Percentiles rank a stretch among this genome's conserved stretches.
Conservation (phyloP, 2,888 invertebrate genomes). For the Girardia tigrina region DNA sequence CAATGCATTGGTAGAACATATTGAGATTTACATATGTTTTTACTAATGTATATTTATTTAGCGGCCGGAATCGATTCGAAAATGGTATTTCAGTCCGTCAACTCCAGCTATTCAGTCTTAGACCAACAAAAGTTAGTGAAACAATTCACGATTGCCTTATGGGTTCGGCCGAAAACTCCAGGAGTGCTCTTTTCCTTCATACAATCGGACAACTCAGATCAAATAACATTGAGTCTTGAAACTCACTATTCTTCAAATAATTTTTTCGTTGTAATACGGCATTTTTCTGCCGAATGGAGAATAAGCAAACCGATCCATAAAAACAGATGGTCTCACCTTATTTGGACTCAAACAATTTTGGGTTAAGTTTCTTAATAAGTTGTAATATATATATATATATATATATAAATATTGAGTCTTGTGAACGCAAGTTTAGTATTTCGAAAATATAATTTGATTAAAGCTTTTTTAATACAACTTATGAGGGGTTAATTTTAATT, state of each 20-base stretch:
- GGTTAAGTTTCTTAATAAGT: neutral
- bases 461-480: too few species aligned
- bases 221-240: neutral
- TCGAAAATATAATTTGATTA: too few species aligned
- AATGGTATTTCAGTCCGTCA: slow-evolving; percentile 25
- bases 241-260: neutral
- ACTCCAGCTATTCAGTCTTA: slow-evolving; percentile 28
- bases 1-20: slow-evolving; percentile 46
- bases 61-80: slow-evolving; percentile 33
- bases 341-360: slow-evolving; percentile 21
- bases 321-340: slow-evolving; percentile 26
- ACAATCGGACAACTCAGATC: neutral
- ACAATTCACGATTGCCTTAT: slow-evolving; percentile 28
- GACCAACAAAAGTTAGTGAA: neutral
- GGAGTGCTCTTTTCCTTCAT: slow-evolving; percentile 24
- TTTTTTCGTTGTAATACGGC: neutral
- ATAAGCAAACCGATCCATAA: neutral
- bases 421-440: too few species aligned
- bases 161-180: slow-evolving; percentile 9
- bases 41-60: neutral
- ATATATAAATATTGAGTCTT: too few species aligned
- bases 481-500: too few species aligned
- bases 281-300: neutral
- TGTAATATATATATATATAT: neutral
- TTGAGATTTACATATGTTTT: neutral